phyloP scores from a whole-genome alignment of 1,140 invertebrate genomes.

The Drosophila pruinosa region DNA sequence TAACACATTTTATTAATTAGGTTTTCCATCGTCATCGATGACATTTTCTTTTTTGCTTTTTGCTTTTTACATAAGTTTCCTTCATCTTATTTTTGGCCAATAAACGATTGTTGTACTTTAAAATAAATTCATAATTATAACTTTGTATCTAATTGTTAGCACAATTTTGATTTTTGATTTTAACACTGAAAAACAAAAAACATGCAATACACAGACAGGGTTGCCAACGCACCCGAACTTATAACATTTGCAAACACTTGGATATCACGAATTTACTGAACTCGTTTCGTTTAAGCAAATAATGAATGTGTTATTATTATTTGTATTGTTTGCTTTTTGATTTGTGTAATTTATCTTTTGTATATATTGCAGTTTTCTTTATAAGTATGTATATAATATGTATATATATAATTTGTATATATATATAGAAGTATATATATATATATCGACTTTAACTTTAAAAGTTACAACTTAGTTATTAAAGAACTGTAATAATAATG shows the following conservation, averaged over 20 bases:
- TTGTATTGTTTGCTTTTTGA: slow-evolving; percentile 52
- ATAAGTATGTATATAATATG: slow-evolving; percentile 59
- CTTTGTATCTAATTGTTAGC: slow-evolving; percentile 64
- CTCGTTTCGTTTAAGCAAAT: slow-evolving; percentile 6
- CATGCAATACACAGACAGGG: not conserved
- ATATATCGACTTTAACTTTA: slow-evolving; percentile 71
- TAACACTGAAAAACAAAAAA: slow-evolving; percentile 14
- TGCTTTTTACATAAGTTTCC: slow-evolving; percentile 23
- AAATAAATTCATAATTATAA: slow-evolving; percentile 76
- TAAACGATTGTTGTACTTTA: slow-evolving; percentile 77
- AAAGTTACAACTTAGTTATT: slow-evolving; percentile 76
- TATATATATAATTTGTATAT: slow-evolving; percentile 46
- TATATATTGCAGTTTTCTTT: slow-evolving; percentile 77
- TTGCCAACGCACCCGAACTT: slow-evolving; percentile 26
- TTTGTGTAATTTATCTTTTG: slow-evolving; percentile 67
- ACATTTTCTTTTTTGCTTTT: slow-evolving; percentile 18
- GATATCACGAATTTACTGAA: not conserved
- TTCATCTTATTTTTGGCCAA: slow-evolving; percentile 61
- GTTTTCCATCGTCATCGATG: slow-evolving; percentile 19
- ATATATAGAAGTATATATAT: slow-evolving; percentile 38
- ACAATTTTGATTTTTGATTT: slow-evolving; percentile 64
- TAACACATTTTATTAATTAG: slow-evolving; percentile 53
- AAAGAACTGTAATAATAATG: slow-evolving; percentile 66
- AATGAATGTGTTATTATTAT: slow-evolving; percentile 6
- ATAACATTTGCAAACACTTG: slow-evolving; percentile 34